These are phyloP conservation scores for Podotricha telesiphe DNA, from an alignment of 2,888 invertebrate genomes.

Conservation along the genomic window DNA sequence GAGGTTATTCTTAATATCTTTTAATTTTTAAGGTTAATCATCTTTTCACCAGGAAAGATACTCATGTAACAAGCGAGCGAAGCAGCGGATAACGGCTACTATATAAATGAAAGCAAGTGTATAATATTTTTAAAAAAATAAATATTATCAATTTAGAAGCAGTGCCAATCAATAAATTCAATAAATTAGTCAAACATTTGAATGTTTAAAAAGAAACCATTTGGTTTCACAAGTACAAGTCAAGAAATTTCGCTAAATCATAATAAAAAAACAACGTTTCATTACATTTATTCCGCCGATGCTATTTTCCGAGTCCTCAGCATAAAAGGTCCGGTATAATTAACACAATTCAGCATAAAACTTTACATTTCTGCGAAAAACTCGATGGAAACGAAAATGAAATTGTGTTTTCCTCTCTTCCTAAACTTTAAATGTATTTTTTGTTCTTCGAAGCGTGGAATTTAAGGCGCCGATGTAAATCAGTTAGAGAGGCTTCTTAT, in stretches of 20 bases:
- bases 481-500: conserved; percentile 15
- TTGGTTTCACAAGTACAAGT: neutral
- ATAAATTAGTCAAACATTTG: neutral
- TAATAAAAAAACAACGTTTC: conserved; percentile 21
- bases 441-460: conserved; percentile 25
- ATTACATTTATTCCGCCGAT: conserved; percentile 20
- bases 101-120: no score
- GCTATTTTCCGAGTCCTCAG: conserved; percentile 25
- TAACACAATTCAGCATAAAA: conserved; percentile 38
- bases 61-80: no score
- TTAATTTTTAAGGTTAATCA: no score
- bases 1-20: no score
- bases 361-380: conserved; percentile 37
- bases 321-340: conserved; percentile 37
- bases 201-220: neutral
- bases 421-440: conserved; percentile 23
- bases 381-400: conserved; percentile 34
- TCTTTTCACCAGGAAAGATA: no score
- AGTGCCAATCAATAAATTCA: neutral
- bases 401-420: conserved; percentile 32
- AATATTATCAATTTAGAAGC: no score
- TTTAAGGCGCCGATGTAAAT: conserved; percentile 25
- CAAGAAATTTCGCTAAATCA: conserved; percentile 10
- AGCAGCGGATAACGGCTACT: no score
- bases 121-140: no score